phyloP scores from a whole-genome alignment of 2,113 vertebrate species.

The Mohoua ochrocephala region DNA sequence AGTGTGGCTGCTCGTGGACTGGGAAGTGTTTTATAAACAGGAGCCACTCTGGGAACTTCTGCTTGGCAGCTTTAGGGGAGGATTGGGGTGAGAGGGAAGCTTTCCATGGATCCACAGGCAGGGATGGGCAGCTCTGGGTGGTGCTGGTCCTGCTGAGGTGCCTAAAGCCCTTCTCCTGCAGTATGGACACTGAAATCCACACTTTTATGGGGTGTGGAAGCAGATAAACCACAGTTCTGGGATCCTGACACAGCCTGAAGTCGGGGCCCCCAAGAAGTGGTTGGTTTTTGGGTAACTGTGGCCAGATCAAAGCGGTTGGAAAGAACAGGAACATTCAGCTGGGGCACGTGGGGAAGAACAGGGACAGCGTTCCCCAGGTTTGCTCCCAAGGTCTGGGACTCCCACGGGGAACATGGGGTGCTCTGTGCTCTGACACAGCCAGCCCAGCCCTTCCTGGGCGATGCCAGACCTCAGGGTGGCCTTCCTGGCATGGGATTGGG shows the following conservation, averaged over 20 bases:
- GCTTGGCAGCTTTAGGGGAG: background rate
- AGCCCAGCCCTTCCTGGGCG: background rate
- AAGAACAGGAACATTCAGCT: background rate
- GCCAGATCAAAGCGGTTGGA: background rate
- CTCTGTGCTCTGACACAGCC: background rate
- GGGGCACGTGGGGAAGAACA: background rate
- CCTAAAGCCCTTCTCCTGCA: background rate
- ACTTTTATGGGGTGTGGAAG: background rate
- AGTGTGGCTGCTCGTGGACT: background rate
- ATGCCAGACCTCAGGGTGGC: background rate
- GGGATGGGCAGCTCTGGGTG: background rate
- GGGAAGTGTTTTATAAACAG: background rate
- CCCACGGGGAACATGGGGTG: background rate
- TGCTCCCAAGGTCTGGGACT: background rate
- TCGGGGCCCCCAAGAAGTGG: background rate
- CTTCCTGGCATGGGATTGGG: too few relatives aligned
- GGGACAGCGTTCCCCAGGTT: background rate
- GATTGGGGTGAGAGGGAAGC: background rate
- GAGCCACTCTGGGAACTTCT: background rate
- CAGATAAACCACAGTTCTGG: background rate
- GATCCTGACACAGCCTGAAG: background rate
- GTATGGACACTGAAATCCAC: background rate
- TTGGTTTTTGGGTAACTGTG: background rate
- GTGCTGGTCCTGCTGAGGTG: background rate
- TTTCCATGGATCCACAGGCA: background rate